Evolutionary conservation across 2,113 vertebrate species (phyloP).

Genomic region (Rhinolophus ferrumequinum): DNA sequence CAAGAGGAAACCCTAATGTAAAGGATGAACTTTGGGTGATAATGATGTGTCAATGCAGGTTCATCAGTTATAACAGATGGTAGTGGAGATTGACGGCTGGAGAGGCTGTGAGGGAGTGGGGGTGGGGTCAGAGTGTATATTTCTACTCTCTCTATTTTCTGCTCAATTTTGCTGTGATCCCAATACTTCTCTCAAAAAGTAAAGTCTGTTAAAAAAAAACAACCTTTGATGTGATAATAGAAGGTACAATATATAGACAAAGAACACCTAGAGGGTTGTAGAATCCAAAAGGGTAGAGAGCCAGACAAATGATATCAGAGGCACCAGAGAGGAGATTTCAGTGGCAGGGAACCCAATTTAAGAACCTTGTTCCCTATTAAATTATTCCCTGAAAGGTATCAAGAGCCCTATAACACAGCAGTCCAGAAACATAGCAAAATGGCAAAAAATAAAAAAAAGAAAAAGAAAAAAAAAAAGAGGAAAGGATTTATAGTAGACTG

Average conservation of each 20-base stretch:
- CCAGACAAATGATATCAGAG: not conserved
- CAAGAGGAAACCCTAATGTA: not conserved
- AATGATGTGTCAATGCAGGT: not conserved
- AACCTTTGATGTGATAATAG: not conserved
- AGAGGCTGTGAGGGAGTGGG: not conserved
- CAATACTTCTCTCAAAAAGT: not conserved
- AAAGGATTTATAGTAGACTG: not conserved
- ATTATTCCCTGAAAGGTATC: not conserved
- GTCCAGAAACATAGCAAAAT: not conserved
- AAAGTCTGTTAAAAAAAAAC: not conserved
- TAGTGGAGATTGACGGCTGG: not conserved
- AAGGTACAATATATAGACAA: not conserved
- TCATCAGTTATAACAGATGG: not conserved
- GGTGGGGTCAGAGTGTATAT: not conserved
- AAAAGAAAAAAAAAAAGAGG: not conserved
- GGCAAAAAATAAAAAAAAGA: not conserved
- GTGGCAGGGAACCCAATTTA: not conserved
- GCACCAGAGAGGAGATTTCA: not conserved
- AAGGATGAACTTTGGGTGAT: not conserved
- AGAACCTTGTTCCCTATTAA: not conserved
- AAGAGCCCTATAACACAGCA: not conserved
- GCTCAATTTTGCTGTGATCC: not conserved
- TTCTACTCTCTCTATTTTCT: not conserved
- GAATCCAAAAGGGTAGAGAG: not conserved
- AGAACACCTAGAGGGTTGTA: not conserved